Conservation (phyloP, 2,113 vertebrate species). For the Panthera leo region DNA sequence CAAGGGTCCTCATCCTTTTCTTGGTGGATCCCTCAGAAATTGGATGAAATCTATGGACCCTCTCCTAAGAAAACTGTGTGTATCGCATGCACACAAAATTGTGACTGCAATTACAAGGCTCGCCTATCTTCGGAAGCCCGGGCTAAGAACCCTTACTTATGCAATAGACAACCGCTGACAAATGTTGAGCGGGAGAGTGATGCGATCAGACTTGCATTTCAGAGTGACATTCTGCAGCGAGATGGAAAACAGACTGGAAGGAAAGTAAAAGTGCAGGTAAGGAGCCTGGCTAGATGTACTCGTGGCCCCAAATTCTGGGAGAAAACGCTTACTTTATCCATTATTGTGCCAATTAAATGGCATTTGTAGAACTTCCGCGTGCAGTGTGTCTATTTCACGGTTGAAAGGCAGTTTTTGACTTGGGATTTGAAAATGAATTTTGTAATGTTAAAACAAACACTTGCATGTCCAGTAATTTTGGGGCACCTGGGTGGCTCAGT, state of each 20-base stretch:
- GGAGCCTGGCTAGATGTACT: neutral
- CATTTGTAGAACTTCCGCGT: neutral
- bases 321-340: neutral
- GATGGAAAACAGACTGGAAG: neutral
- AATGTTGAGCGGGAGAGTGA: neutral
- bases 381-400: neutral
- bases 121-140: neutral
- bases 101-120: neutral
- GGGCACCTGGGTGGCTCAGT: too few species aligned
- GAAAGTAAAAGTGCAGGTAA: neutral
- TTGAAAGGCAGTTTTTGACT: slow-evolving; percentile 10
- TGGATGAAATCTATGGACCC: neutral
- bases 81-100: neutral
- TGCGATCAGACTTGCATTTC: neutral
- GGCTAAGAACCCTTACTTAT: neutral
- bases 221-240: neutral
- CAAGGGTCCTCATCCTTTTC: neutral
- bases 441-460: neutral
- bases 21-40: neutral
- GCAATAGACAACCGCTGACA: neutral
- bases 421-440: slow-evolving; percentile 45
- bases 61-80: neutral
- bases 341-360: slow-evolving; percentile 4
- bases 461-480: neutral
- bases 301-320: neutral